Conservation (phyloP, 2,113 vertebrate genomes). For the Pica pica region DNA sequence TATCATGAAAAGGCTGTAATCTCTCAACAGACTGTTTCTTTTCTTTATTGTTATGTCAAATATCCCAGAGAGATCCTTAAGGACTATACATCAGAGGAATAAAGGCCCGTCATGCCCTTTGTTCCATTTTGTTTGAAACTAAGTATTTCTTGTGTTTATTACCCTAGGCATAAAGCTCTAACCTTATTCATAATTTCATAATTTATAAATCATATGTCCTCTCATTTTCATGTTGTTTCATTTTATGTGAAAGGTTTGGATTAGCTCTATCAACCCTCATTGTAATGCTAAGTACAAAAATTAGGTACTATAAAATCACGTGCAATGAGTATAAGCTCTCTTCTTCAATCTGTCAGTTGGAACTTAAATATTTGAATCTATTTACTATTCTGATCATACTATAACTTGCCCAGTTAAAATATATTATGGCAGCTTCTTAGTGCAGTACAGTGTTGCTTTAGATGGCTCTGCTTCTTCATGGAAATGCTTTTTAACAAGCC, state of each 20-base stretch:
- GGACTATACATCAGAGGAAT: not conserved
- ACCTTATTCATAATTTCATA: not conserved
- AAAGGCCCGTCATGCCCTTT: not conserved
- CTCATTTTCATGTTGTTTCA: slow-evolving; percentile 7
- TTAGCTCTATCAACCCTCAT: not conserved
- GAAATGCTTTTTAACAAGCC: not conserved
- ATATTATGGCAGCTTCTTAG: not conserved
- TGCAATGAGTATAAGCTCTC: not conserved
- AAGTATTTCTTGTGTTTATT: not conserved
- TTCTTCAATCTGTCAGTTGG: not conserved
- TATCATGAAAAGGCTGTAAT: not conserved
- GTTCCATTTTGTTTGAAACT: not conserved
- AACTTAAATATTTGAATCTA: not conserved
- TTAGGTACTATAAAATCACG: not conserved
- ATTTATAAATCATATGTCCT: not conserved
- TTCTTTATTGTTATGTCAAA: not conserved
- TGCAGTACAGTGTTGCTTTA: not conserved
- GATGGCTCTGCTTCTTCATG: not conserved
- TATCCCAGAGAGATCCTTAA: not conserved
- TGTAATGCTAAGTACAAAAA: not conserved
- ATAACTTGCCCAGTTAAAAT: not conserved
- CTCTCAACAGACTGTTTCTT: not conserved
- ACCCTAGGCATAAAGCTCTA: not conserved
- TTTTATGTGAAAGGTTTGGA: not conserved
- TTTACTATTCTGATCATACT: not conserved